These are phyloP conservation scores for Pollicipes pollicipes DNA, from an alignment of 1,140 invertebrate genomes.

Conservation along the genomic window DNA sequence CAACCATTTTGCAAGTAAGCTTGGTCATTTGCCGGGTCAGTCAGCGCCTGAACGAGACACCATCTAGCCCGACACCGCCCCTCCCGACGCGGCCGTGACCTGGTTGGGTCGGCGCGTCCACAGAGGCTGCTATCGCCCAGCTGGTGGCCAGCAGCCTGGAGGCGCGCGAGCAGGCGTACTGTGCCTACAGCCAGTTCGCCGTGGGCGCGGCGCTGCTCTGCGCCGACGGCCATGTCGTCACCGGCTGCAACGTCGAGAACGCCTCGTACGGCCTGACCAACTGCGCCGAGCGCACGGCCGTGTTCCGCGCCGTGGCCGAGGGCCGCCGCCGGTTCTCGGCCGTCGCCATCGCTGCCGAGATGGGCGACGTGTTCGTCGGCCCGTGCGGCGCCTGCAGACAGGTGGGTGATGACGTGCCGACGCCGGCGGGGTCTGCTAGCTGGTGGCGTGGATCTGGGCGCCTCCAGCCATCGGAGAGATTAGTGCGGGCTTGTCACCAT, in stretches of 20 bases:
- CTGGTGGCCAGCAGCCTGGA: slow-evolving; percentile 42
- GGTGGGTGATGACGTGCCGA: slow-evolving; percentile 24
- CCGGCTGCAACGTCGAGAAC: slow-evolving; percentile 86
- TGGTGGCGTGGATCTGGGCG: slow-evolving; percentile 2
- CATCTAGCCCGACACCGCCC: no score
- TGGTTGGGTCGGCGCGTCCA: not conserved
- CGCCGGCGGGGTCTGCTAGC: slow-evolving; percentile 21
- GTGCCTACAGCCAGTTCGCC: slow-evolving; percentile 78
- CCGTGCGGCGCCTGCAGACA: slow-evolving; percentile 90
- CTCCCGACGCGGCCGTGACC: no score
- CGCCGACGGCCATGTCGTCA: slow-evolving; percentile 39
- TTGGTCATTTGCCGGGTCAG: no score
- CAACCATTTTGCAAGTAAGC: no score
- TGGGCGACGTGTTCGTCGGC: slow-evolving; percentile 43
- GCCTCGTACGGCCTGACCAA: slow-evolving; percentile 53
- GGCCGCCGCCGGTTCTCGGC: slow-evolving; percentile 54
- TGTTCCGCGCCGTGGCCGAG: slow-evolving; percentile 69
- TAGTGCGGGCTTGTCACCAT: slow-evolving; percentile 4
- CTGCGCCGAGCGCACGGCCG: slow-evolving; percentile 80
- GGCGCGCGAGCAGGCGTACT: slow-evolving; percentile 53
- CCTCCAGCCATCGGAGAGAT: slow-evolving; percentile 3
- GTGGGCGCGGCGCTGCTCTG: slow-evolving; percentile 73
- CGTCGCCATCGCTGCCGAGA: slow-evolving; percentile 51
- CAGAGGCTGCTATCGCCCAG: slow-evolving; percentile 40
- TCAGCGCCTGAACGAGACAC: no score